phyloP scores from a whole-genome alignment of 2,797 vertebrate species.

The Lepus townsendii region DNA sequence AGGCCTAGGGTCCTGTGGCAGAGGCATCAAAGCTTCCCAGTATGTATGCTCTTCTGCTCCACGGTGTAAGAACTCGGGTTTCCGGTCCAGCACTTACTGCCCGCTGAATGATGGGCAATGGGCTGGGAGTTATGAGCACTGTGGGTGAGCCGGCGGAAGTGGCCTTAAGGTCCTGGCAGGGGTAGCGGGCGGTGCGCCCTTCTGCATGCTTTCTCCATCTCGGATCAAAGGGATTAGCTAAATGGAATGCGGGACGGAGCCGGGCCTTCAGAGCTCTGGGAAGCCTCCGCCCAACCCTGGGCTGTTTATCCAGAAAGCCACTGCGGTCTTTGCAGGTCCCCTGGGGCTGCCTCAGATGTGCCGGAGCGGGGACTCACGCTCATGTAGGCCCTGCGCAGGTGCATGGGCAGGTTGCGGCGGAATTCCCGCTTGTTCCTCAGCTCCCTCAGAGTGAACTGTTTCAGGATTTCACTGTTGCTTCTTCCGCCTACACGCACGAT shows the following conservation, averaged over 20 bases:
- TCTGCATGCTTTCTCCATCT: neutral
- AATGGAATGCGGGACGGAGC: neutral
- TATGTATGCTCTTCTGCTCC: neutral
- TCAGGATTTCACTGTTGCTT: slow-evolving; percentile 94
- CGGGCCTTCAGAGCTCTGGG: neutral
- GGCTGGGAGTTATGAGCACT: neutral
- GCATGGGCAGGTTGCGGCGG: slow-evolving; percentile 83
- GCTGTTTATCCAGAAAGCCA: neutral
- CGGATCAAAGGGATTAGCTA: neutral
- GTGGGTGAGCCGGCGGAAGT: neutral
- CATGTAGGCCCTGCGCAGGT: slow-evolving; percentile 88
- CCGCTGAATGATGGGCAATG: neutral
- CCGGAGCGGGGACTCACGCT: slow-evolving; percentile 87
- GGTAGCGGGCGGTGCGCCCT: neutral
- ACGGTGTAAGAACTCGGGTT: neutral
- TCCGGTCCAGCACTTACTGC: neutral
- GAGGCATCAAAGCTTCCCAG: neutral
- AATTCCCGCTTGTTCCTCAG: slow-evolving; percentile 85
- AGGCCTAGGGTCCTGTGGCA: neutral
- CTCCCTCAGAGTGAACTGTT: slow-evolving; percentile 92
- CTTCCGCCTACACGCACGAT: slow-evolving; percentile 96
- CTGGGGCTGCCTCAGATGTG: neutral
- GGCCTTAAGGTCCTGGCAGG: neutral
- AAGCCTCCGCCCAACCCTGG: neutral
- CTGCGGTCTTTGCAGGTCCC: neutral